phyloP scores from a whole-genome alignment of 2,113 vertebrate species.

The Polypterus bichir region DNA sequence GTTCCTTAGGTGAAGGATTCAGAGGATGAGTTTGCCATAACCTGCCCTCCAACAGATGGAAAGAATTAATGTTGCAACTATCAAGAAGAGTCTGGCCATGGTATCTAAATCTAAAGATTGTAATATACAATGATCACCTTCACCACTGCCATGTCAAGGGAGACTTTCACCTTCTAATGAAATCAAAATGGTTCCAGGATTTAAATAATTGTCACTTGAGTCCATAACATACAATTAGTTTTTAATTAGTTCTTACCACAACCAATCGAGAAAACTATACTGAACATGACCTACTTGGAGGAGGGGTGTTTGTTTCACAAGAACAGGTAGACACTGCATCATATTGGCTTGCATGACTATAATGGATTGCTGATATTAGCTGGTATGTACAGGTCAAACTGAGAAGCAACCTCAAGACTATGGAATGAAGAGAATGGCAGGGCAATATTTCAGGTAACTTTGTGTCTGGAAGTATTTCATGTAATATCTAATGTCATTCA shows the following conservation, averaged over 20 bases:
- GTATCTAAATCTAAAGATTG: not conserved
- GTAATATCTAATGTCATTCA: not conserved
- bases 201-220: not conserved
- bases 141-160: not conserved
- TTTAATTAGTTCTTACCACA: slow-evolving; percentile 1
- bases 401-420: not conserved
- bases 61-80: too few relatives aligned
- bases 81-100: too few relatives aligned
- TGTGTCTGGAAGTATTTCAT: slow-evolving; percentile 3
- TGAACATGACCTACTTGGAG: slow-evolving; percentile 7
- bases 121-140: not conserved
- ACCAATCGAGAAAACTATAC: not conserved
- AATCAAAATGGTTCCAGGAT: not conserved
- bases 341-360: slow-evolving; percentile 1
- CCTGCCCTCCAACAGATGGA: too few relatives aligned
- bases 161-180: not conserved
- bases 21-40: too few relatives aligned
- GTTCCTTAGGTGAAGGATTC: too few relatives aligned
- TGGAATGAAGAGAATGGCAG: not conserved
- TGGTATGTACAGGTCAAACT: slow-evolving; percentile 1
- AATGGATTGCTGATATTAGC: slow-evolving; percentile 2
- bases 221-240: not conserved
- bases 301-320: not conserved
- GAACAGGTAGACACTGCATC: not conserved
- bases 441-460: not conserved